Conservation (phyloP, 2,888 invertebrate species). For the Acleris cristana region DNA sequence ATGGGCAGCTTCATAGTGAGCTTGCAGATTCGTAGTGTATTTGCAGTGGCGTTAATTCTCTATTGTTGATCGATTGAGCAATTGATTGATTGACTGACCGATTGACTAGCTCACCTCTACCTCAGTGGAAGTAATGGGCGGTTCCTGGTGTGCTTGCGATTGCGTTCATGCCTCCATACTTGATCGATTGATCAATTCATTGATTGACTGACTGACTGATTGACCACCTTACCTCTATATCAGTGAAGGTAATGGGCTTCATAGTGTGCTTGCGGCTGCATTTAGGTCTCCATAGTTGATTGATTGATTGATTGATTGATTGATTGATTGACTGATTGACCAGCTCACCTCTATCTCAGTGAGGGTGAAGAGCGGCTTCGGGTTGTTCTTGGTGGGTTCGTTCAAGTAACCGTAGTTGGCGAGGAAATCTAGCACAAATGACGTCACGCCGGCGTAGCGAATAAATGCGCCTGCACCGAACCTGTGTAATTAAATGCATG, state of each 20-base stretch:
- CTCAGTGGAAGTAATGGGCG: constrained; percentile 60
- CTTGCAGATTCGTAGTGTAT: no score
- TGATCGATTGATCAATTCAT: constrained; percentile 31
- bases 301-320: no score
- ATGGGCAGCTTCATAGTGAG: constrained; percentile 52
- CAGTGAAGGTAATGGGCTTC: constrained; percentile 45
- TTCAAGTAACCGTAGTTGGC: constrained; percentile 66
- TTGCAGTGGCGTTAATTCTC: no score
- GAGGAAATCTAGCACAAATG: constrained; percentile 72
- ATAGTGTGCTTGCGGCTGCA: constrained; percentile 55
- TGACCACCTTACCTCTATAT: constrained; percentile 49
- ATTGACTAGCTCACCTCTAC: constrained; percentile 55
- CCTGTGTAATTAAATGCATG: neutral
- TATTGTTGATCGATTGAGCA: no score
- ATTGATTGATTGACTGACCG: no score
- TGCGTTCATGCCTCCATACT: constrained; percentile 64
- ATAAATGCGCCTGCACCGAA: constrained; percentile 67
- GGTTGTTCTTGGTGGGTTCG: constrained; percentile 55
- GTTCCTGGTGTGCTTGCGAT: constrained; percentile 59
- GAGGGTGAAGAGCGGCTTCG: constrained; percentile 60
- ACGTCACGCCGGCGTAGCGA: constrained; percentile 69
- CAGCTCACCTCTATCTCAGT: constrained; percentile 64
- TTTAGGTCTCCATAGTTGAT: no score
- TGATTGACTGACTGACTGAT: no score
- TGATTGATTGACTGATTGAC: neutral